Percentiles rank a stretch among this genome's conserved stretches.
These are phyloP conservation scores for Boulengeromyrus knoepffleri DNA, from an alignment of 2,113 vertebrate genomes.

Conservation along the genomic window DNA sequence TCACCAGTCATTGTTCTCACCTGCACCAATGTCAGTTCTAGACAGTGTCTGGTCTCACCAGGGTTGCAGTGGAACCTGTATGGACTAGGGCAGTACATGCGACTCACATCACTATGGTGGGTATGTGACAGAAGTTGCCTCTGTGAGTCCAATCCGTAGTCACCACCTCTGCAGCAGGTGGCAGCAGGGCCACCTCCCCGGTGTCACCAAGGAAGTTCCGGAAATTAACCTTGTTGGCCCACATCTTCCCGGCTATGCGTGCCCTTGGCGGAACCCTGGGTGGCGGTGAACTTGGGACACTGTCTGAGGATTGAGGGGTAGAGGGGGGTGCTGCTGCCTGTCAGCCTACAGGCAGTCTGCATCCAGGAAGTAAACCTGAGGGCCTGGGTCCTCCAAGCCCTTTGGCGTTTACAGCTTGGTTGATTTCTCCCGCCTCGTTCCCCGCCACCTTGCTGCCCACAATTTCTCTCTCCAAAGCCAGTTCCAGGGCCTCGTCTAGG, in stretches of 20 bases:
- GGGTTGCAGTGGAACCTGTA: neutral
- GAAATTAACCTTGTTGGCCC: too few relatives aligned
- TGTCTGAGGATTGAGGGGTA: too few relatives aligned
- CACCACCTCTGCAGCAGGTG: too few relatives aligned
- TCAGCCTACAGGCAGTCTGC: neutral
- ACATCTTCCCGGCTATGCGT: too few relatives aligned
- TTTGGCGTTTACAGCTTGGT: neutral
- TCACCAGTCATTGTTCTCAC: slow-evolving; percentile 4
- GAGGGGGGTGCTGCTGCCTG: neutral
- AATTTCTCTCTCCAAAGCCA: neutral
- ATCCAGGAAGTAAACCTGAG: too few relatives aligned
- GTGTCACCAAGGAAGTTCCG: too few relatives aligned
- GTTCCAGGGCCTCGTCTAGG: neutral
- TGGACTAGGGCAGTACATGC: neutral
- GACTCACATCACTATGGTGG: neutral
- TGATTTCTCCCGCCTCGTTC: neutral
- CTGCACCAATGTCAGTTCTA: neutral
- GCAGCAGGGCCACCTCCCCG: too few relatives aligned
- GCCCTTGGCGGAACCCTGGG: too few relatives aligned
- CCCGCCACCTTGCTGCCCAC: neutral
- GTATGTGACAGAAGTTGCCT: neutral
- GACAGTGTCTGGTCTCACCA: neutral
- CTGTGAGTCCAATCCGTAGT: too few relatives aligned
- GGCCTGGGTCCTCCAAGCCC: too few relatives aligned
- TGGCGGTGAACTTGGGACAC: too few relatives aligned